Base-by-base conservation (phyloP, 2,113 vertebrate species). In the Podiceps cristatus region DNA sequence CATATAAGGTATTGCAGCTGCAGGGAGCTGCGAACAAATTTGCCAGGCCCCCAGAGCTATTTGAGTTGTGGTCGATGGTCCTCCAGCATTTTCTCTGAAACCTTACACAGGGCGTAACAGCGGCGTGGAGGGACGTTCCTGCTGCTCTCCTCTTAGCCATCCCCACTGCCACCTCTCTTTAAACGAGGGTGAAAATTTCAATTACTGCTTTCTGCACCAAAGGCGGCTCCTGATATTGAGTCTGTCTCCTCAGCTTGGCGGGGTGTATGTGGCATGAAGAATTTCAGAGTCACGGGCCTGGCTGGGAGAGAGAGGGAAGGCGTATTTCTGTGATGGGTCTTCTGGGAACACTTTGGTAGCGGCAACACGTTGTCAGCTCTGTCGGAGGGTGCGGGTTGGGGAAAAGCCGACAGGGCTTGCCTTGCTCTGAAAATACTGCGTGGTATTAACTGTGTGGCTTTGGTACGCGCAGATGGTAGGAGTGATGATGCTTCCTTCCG, bases 271-370 rank as follows among this genome's bases (percentile, higher is more conserved):
- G 68, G 33, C 53, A 68, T 6, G 5, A 23, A 72, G 40, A 58
- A 52, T 47, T 83, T 52, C 40, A 86, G 64, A 5, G 13, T 33
- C 71, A 59, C 37, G 31, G 40, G 23, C n/a, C 37, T 78, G 64
- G 56, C 50, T 85, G 60, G 11, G n/a, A 40, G 47, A 35, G 19
- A 45, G 47, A 31, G 29, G 31, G 67, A 79, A 47, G 13, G 13
- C 0, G 0, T 42, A 17, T 49, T 47, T 63, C 55, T 47, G 0
- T 31, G 53, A 18, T 1, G 10, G 40, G 8, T 18, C 52, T 88
- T 79, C 89, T 60, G 67, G 33, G 86, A 76, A 44, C 23, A 3
- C 45, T 44, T 77, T 11, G 59, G 42, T 60, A 49, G 33, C 72
- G 31, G 79, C 58, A 76, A 16, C 25, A 20, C 2, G 0, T 68